Evolutionary conservation across 2,797 vertebrate genomes (phyloP), one percentile per base, ranked within the genome.

Genomic region (Cyclura pinguis): DNA sequence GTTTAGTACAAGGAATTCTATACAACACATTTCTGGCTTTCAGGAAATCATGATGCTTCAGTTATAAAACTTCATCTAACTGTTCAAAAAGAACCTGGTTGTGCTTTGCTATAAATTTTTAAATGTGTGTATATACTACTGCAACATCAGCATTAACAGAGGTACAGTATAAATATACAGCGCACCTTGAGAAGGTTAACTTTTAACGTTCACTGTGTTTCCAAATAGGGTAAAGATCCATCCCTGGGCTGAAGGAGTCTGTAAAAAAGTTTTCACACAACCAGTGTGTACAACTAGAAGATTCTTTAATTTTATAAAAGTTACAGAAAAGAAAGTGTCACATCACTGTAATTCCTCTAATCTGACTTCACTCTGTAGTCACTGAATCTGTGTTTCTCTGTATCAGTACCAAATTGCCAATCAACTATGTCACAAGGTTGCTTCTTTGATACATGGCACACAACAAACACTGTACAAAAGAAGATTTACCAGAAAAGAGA

Each of bases 401-500:
- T 42, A 80, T 32, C 59, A 57, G 82, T 8, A 90, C 93, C 94
- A 86, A n/a, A 80, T 73, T 72, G 80, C 0, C 22, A 78, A 89
- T 80, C 93, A 72, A 74, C 2, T 64, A 1, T 0, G 0, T 9
- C 2, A 35, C 0, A 38, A 0, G 32, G 85, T 38, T 0, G 10
- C 2, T 86, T 84, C 59, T 89, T 57, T 69, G 86, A 85, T 86
- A 91, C 91, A 1, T 8, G 38, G 88, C 89, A 93, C 91, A 91
- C 64, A 67, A 95, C 50, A 52, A 86, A 88, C 1, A 0, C 3
- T 93, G 32, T 87, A 84, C 57, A 78, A 64, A 91, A 67, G 85
- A 4, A 20, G 12, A 93, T 87, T 95, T 96, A 94, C 94, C 95
- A 94, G 96, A 96, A 96, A 96, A 96, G 96, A 96, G 96, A 95